These are phyloP conservation scores for Ptychadena robeensis DNA, from an alignment of 2,797 vertebrate species.

Conservation along the genomic window DNA sequence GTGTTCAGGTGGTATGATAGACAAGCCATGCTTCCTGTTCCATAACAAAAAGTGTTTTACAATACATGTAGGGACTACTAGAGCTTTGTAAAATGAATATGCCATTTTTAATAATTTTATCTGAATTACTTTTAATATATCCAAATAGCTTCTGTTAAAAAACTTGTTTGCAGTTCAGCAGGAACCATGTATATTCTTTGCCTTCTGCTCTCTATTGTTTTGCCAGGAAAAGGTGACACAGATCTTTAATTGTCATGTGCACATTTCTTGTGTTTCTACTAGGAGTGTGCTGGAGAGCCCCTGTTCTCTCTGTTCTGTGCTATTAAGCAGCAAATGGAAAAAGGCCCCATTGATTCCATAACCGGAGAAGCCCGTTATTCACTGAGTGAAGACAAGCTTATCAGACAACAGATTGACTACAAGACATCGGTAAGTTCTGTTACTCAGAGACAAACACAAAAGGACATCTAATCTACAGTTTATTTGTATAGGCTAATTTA, in stretches of 20 bases:
- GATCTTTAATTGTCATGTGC: neutral
- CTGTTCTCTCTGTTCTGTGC: slow-evolving; percentile 96
- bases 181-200: neutral
- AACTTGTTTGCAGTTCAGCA: neutral
- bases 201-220: neutral
- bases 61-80: neutral
- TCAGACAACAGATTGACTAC: slow-evolving; percentile 98
- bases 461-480: neutral
- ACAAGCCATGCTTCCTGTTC: no score
- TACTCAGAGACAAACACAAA: slow-evolving; percentile 13
- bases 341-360: slow-evolving; percentile 96
- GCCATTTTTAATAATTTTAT: no score
- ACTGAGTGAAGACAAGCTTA: slow-evolving; percentile 97
- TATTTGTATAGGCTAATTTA: neutral
- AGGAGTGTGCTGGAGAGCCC: slow-evolving; percentile 97
- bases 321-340: slow-evolving; percentile 99
- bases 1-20: neutral
- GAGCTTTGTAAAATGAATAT: no score
- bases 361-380: slow-evolving; percentile 96
- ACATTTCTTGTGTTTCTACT: slow-evolving; percentile 34
- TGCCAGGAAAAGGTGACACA: neutral
- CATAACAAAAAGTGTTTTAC: no score
- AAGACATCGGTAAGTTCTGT: slow-evolving; percentile 89
- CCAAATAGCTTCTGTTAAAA: no score
- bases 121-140: neutral